Evolutionary conservation across 2,113 vertebrate species (phyloP).

Genomic region (Axis porcinus): DNA sequence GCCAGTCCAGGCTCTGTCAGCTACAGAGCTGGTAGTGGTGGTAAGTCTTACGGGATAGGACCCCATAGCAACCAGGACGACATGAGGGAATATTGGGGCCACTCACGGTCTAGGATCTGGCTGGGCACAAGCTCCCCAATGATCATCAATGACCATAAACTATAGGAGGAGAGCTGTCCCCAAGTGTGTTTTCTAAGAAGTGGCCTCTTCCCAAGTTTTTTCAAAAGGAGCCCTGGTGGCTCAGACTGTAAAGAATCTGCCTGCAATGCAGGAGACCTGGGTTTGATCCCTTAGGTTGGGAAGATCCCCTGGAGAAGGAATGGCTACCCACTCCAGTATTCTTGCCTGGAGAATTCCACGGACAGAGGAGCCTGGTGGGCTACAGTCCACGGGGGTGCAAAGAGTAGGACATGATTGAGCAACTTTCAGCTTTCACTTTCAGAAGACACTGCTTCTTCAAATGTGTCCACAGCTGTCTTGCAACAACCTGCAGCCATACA

Average conservation of each 20-base stretch:
- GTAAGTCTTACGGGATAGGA: background rate
- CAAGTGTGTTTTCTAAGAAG: background rate
- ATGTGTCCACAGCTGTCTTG: constrained; percentile 16
- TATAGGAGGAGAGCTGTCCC: background rate
- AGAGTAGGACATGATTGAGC: background rate
- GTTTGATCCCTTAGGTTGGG: background rate
- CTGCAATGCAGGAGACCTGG: background rate
- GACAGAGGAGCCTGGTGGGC: background rate
- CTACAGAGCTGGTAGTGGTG: background rate
- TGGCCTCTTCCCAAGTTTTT: background rate
- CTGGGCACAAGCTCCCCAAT: background rate
- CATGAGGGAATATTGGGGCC: background rate
- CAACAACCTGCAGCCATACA: background rate
- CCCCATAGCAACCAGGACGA: accelerated
- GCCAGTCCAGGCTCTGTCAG: background rate
- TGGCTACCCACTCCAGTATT: background rate
- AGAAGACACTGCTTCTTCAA: constrained; percentile 15
- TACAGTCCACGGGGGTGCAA: background rate
- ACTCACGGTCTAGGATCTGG: background rate
- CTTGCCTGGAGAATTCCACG: background rate
- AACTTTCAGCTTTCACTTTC: background rate
- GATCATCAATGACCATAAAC: background rate
- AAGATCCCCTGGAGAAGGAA: background rate
- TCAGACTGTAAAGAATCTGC: background rate
- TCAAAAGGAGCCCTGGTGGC: background rate